Evolutionary conservation across 2,797 vertebrate genomes (phyloP).

Genomic region (Saxicola maurus): DNA sequence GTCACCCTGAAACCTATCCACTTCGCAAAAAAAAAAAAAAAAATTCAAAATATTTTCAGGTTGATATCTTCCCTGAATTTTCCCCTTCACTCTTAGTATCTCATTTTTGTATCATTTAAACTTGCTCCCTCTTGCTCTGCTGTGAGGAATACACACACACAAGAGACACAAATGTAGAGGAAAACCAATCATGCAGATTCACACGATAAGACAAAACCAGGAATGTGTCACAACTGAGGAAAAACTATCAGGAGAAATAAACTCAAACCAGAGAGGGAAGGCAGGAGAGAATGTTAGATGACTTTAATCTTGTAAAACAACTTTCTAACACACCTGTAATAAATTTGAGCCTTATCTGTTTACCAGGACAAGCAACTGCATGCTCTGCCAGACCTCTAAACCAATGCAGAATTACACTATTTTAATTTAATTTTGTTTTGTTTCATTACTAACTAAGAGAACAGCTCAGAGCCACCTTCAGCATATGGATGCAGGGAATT

Average conservation of each 20-base stretch:
- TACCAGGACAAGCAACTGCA: not conserved
- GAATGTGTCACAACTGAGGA: not conserved
- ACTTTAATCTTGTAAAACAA: not conserved
- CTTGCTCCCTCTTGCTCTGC: not conserved
- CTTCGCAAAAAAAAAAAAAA: not conserved
- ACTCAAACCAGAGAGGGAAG: not conserved
- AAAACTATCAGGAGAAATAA: not conserved
- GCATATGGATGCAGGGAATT: not conserved
- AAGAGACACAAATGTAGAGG: not conserved
- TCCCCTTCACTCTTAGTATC: not conserved
- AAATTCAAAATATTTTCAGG: conserved; percentile 20
- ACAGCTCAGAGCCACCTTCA: not conserved
- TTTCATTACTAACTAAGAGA: not conserved
- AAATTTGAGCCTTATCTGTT: not conserved
- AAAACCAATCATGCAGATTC: not conserved
- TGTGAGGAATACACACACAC: not conserved
- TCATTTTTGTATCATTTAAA: not conserved
- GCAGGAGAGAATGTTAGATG: not conserved
- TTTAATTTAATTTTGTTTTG: not conserved
- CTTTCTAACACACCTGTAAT: not conserved
- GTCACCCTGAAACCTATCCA: not conserved
- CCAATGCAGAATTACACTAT: not conserved
- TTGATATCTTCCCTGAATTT: not conserved
- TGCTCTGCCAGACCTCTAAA: not conserved
- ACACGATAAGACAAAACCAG: not conserved